phyloP scores from a whole-genome alignment of 2,113 vertebrate genomes.

The Cairina moschata region DNA sequence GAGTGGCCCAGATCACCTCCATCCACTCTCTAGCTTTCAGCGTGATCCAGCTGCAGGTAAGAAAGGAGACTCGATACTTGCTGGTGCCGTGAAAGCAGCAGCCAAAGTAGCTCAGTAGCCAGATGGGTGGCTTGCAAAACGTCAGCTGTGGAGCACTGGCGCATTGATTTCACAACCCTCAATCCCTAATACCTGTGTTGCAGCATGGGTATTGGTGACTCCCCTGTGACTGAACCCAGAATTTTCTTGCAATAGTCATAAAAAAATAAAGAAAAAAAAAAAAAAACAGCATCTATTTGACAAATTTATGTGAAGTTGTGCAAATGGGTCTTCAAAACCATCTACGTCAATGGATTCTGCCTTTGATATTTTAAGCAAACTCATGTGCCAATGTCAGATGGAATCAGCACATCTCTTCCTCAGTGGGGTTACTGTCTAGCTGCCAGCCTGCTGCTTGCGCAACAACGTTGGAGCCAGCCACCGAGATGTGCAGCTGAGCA shows the following conservation, averaged over 20 bases:
- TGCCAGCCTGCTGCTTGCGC: background rate
- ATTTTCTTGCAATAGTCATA: background rate
- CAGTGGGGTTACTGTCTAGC: background rate
- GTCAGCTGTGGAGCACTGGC: background rate
- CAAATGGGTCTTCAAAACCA: background rate
- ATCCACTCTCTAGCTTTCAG: background rate
- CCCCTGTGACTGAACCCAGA: background rate
- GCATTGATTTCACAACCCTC: background rate
- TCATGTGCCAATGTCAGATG: conserved; percentile 23
- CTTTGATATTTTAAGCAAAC: conserved; percentile 33
- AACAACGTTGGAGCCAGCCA: background rate
- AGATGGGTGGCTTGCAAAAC: background rate
- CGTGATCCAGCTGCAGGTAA: background rate
- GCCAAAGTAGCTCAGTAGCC: background rate
- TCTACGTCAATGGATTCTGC: background rate
- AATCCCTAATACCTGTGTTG: background rate
- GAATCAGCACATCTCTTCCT: conserved; percentile 34
- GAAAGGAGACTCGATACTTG: background rate
- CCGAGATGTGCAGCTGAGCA: background rate
- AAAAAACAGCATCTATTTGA: background rate
- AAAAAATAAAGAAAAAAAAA: background rate
- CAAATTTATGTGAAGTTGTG: background rate
- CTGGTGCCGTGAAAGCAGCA: background rate
- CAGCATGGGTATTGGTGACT: background rate
- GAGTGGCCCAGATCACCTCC: background rate